These are phyloP conservation scores for Drosophila mayri DNA, from an alignment of 1,140 invertebrate species.

Conservation along the genomic window DNA sequence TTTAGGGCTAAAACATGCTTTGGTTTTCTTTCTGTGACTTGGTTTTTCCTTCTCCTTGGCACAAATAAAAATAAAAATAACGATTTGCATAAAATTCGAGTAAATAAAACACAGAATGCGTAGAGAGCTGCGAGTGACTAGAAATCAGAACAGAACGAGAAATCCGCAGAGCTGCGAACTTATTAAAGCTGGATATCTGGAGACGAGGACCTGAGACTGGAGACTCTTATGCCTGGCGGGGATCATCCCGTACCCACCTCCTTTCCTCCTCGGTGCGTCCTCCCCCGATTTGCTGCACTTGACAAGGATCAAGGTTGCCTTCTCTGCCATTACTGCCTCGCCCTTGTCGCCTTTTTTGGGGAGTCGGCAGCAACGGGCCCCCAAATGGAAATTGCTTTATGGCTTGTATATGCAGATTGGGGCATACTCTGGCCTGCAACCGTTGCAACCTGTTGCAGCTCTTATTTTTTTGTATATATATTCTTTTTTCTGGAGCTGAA, in stretches of 20 bases:
- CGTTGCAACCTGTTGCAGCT: constrained; percentile 60
- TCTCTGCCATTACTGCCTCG: constrained; percentile 36
- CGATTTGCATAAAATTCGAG: constrained; percentile 82
- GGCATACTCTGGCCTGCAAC: constrained; percentile 44
- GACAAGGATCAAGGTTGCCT: constrained; percentile 83
- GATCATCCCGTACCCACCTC: not conserved
- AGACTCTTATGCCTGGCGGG: constrained; percentile 29
- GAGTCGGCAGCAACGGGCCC: constrained; percentile 39
- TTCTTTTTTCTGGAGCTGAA: constrained; percentile 32
- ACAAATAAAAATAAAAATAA: constrained; percentile 65
- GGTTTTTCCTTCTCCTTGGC: constrained; percentile 26
- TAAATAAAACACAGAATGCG: constrained; percentile 74
- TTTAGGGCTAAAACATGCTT: not conserved
- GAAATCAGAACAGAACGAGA: constrained; percentile 66
- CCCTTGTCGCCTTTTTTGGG: constrained; percentile 63
- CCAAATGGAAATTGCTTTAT: constrained; percentile 84
- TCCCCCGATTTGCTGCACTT: constrained; percentile 68
- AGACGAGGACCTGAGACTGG: not conserved
- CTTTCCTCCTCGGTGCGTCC: constrained; percentile 5
- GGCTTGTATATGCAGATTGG: constrained; percentile 84
- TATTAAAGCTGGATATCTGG: constrained; percentile 59
- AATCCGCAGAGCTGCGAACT: constrained; percentile 73
- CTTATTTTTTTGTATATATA: constrained; percentile 57
- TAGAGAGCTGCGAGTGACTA: constrained; percentile 45
- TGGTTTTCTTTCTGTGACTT: constrained; percentile 27